Evolutionary conservation across 2,797 vertebrate genomes (phyloP).

Genomic region (Parauchenoglanis ngamensis): DNA sequence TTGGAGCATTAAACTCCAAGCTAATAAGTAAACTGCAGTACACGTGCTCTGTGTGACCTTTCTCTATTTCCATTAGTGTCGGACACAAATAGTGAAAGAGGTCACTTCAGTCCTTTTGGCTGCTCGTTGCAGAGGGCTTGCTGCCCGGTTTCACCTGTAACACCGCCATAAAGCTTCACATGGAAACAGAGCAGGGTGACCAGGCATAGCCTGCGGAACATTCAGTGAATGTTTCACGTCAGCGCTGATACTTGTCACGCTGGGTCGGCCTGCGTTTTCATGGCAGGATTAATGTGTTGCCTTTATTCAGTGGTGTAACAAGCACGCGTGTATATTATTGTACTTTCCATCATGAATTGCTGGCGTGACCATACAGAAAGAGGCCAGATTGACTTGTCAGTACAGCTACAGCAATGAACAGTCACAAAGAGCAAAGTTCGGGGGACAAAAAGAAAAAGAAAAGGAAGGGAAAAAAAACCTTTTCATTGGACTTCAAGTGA

Average conservation of each 20-base stretch:
- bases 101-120: not conserved
- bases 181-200: slow-evolving; percentile 7
- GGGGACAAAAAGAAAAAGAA: not conserved
- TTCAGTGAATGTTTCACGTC: not conserved
- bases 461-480: not conserved
- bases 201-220: not conserved
- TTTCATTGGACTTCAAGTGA: not conserved
- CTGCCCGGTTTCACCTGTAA: not conserved
- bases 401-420: slow-evolving; percentile 57
- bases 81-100: not conserved
- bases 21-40: not conserved
- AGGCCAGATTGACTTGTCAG: not conserved
- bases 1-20: not conserved
- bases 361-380: slow-evolving; percentile 61
- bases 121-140: not conserved
- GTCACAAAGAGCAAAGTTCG: slow-evolving; percentile 29
- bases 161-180: not conserved
- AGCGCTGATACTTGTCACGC: not conserved
- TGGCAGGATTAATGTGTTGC: not conserved
- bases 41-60: not conserved
- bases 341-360: not conserved
- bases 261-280: not conserved
- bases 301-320: not conserved
- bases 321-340: not conserved
- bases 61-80: not conserved